Base-by-base conservation (phyloP, 2,113 vertebrate species). In the Dicaeum eximium region DNA sequence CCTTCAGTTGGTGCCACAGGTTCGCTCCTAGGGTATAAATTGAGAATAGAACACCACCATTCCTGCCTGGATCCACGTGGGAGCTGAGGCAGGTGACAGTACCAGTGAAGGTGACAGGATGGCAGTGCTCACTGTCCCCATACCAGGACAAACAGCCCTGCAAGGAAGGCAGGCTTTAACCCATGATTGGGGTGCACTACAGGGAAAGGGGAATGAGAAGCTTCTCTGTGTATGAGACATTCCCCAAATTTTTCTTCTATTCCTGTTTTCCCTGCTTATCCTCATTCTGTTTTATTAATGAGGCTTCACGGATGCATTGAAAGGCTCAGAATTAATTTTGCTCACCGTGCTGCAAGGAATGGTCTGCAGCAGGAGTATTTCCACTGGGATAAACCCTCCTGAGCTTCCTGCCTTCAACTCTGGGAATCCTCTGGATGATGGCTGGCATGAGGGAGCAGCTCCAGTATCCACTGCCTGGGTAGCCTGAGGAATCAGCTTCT, bases 251-350 rank as follows among this genome's bases (percentile, higher is more conserved):
- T 61, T 92, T 66, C 79, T 66, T 21, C 82, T 66, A 11, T 47
- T 80, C 67, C 30, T 16, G 18, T 35, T 93, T 66, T 53, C 74
- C 45, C 37, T 0, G 0, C 24, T 87, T 91, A 45, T 22, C 31
- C 70, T 71, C 23, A 1, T 64, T 53, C n/a, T 48, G 8, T 56
- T 65, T 69, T 23, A 72, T 48, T 65, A 92, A 69, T 2, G 2
- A 80, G 44, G 65, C 53, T 64, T 37, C 9, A 13, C 0, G 0
- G 21, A 40, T 6, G 62, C 56, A 38, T 44, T 1, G 0, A n/a
- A 54, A 67, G n/a, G 37, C 40, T 64, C 48, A 13, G 57, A 40
- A 85, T 75, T 56, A 4, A 75, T 77, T 79, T 48, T 56, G 35
- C 66, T 80, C 2, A 0, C 47, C 0, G 0, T 10, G 19, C 13